These are phyloP conservation scores for Vulpes lagopus DNA, from an alignment of 2,113 vertebrate species.

Conservation along the genomic window DNA sequence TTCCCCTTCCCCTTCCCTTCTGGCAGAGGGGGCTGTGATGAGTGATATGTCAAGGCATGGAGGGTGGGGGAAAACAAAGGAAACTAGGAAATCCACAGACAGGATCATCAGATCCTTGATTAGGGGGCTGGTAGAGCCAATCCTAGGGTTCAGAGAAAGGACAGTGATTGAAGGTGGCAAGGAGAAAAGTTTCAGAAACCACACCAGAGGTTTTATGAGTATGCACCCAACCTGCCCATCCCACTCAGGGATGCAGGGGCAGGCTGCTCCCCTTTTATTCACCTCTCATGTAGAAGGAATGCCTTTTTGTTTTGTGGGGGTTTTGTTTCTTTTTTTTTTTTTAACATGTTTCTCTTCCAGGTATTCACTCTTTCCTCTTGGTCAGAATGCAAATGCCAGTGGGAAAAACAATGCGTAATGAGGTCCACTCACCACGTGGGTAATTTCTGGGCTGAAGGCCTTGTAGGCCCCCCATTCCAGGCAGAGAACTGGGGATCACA, in stretches of 20 bases:
- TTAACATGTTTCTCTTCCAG: neutral
- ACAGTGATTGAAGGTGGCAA: neutral
- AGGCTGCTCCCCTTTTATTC: fast-evolving
- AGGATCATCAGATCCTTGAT: neutral
- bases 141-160: neutral
- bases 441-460: neutral
- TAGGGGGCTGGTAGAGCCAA: neutral
- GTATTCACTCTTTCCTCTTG: neutral
- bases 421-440: neutral
- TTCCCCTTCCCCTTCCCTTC: neutral
- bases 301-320: neutral
- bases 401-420: fast-evolving
- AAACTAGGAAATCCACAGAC: neutral
- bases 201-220: neutral
- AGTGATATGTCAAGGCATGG: neutral
- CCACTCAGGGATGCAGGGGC: fast-evolving
- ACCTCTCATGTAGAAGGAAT: neutral
- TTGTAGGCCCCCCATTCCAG: neutral
- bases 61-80: neutral
- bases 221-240: fast-evolving
- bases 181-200: neutral
- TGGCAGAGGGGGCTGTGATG: neutral
- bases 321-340: no score
- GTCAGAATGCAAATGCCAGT: neutral
- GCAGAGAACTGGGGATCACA: neutral